Evolutionary conservation across 2,888 invertebrate species (phyloP).

Genomic region (Drosophila gaucha): DNA sequence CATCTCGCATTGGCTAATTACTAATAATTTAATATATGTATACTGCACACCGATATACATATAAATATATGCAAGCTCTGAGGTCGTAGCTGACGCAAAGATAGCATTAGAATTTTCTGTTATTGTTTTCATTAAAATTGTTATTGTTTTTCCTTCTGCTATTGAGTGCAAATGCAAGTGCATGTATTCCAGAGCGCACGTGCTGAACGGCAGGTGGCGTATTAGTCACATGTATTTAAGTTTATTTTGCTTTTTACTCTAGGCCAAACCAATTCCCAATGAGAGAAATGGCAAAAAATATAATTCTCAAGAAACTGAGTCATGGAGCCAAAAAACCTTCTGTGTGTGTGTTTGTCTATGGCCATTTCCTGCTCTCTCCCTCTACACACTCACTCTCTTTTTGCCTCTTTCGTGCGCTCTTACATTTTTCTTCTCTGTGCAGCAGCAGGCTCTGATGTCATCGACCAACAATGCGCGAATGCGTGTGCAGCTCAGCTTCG

Average conservation of each 20-base stretch:
- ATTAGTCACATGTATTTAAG: constrained; percentile 10
- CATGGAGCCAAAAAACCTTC: constrained; percentile 14
- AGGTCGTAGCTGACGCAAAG: background rate
- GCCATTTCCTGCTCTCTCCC: constrained; percentile 24
- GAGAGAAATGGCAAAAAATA: too few relatives aligned
- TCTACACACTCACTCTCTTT: background rate
- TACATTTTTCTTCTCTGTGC: constrained; percentile 37
- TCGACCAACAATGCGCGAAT: constrained; percentile 64
- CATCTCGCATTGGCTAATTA: constrained; percentile 34
- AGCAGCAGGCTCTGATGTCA: constrained; percentile 60
- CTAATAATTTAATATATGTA: constrained; percentile 3
- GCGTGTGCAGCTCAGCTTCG: constrained; percentile 45
- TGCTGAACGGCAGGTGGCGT: constrained; percentile 3
- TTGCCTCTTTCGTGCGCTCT: background rate
- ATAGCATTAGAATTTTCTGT: constrained; percentile 2
- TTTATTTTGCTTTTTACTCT: constrained; percentile 1
- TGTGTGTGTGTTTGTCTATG: background rate
- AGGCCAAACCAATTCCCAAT: constrained; percentile 2
- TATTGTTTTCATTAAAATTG: constrained; percentile 17
- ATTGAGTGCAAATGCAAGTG: constrained; percentile 8
- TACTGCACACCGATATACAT: background rate
- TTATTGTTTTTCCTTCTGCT: background rate
- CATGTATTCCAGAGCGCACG: constrained; percentile 24
- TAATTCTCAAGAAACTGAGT: constrained; percentile 36
- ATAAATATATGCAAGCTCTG: constrained; percentile 24